phyloP scores from a whole-genome alignment of 2,888 invertebrate species.

The Drosophila recens region DNA sequence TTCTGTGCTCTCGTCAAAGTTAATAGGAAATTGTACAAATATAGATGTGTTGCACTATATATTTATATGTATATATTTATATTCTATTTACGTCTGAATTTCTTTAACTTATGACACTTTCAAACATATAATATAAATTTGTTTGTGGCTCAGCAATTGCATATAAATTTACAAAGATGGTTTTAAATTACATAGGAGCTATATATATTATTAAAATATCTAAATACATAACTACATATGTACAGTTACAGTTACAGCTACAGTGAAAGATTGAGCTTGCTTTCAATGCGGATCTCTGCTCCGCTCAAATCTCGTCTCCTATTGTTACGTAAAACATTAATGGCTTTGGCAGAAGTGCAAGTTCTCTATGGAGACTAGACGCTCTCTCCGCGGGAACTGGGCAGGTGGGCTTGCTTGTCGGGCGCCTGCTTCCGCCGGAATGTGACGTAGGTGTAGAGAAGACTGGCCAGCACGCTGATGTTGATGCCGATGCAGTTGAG shows the following conservation, averaged over 20 bases:
- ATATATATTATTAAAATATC: conserved; percentile 39
- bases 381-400: conserved; percentile 75
- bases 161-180: conserved; percentile 56
- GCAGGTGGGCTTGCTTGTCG: conserved; percentile 83
- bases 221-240: conserved; percentile 64
- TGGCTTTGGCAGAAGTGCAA: conserved; percentile 67
- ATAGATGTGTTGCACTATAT: conserved; percentile 7
- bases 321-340: conserved; percentile 46
- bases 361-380: conserved; percentile 61
- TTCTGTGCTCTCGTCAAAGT: conserved; percentile 15
- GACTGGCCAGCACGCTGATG: conserved; percentile 94
- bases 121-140: conserved; percentile 21
- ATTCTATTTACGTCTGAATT: conserved; percentile 39
- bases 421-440: conserved; percentile 86
- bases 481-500: conserved; percentile 98
- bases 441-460: conserved; percentile 94
- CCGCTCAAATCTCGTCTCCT: conserved; percentile 19
- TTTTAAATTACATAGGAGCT: conserved; percentile 61
- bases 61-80: conserved; percentile 19
- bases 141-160: conserved; percentile 32
- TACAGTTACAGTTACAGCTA: conserved; percentile 36
- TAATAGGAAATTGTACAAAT: conserved; percentile 18
- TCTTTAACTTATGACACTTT: conserved; percentile 54
- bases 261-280: conserved; percentile 32
- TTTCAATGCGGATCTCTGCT: conserved; percentile 6